Evolutionary conservation across 2,797 vertebrate genomes (phyloP).

Genomic region (Lagodon rhomboides): DNA sequence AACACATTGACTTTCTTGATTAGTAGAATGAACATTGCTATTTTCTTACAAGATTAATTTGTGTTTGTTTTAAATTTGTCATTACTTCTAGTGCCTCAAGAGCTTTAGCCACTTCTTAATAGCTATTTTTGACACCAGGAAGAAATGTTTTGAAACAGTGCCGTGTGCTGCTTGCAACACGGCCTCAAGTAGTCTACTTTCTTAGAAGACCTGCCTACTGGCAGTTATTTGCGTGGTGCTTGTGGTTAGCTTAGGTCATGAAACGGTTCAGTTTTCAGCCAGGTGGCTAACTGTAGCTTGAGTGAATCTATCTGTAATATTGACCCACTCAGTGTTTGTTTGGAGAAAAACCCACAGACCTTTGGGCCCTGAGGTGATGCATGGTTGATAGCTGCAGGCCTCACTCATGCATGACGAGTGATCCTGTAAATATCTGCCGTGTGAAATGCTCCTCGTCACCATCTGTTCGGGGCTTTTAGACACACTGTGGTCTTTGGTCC

Average conservation of each 20-base stretch:
- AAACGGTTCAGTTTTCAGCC: background rate
- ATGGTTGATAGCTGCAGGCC: constrained; percentile 4
- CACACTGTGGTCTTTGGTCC: background rate
- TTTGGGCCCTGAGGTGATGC: constrained; percentile 17
- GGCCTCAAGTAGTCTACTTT: background rate
- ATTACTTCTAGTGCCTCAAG: no score
- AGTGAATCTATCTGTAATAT: constrained; percentile 15
- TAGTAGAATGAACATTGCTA: no score
- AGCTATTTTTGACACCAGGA: constrained; percentile 13
- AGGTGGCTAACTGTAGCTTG: background rate
- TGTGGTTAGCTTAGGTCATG: background rate
- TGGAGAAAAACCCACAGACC: constrained; percentile 24
- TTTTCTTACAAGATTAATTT: no score
- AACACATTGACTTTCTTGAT: no score
- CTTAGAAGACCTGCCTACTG: background rate
- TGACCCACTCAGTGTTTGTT: constrained; percentile 30
- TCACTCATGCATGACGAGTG: constrained; percentile 32
- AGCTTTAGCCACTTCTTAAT: background rate
- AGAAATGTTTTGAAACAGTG: constrained; percentile 9
- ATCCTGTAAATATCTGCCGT: constrained; percentile 28
- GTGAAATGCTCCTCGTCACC: constrained; percentile 46
- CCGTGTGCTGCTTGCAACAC: background rate
- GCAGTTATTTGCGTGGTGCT: background rate
- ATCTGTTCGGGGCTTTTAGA: constrained; percentile 36
- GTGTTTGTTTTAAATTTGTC: no score